Evolutionary conservation across 2,113 vertebrate species (phyloP), one percentile per base, ranked within the genome.

Genomic region (Vulpes vulpes): DNA sequence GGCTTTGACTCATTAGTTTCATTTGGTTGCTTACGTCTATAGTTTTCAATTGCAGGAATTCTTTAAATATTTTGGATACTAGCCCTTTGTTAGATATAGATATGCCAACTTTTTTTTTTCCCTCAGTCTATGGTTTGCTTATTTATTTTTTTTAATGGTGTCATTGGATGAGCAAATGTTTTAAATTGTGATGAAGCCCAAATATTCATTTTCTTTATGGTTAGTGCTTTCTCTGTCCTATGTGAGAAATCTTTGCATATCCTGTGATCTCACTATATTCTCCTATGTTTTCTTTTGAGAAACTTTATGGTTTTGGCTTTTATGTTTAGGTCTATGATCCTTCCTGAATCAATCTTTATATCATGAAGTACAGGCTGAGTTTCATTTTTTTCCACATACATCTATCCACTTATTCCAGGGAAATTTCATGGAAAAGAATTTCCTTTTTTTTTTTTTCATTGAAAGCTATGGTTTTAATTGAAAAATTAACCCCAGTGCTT

Each of bases 141-240:
- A n/a, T 60, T 88, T 82, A 57, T 87, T 97, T 95, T 71, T 69
- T 69, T 76, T 93, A 71, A 78, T 71, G 30, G 1, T 76, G 4
- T 91, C 20, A 88, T 35, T 87, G 64, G 35, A 86, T 80, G 27
- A 81, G 5, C 8, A 59, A 38, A 92, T 57, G 4, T 80, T 81
- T 87, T 60, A 76, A 91, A 84, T 84, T 60, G 35, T 87, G 19
- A 69, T 55, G 6, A 53, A 60, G 20, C 86, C 43, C 43, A 79
- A 92, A 79, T 86, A 32, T 19, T 4, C 16, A 15, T 35, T 62
- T 59, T 35, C 17, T 76, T 80, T 84, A 16, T 38, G 16, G 22
- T 55, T 59, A 53, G 3, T 84, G 30, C 3, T 35, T 93, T 76
- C 20, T 94, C 32, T 82, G 25, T 80, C 20, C 5, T 91, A 22